These are phyloP conservation scores for Yponomeuta cagnagella DNA, from an alignment of 2,888 invertebrate genomes.

Conservation along the genomic window DNA sequence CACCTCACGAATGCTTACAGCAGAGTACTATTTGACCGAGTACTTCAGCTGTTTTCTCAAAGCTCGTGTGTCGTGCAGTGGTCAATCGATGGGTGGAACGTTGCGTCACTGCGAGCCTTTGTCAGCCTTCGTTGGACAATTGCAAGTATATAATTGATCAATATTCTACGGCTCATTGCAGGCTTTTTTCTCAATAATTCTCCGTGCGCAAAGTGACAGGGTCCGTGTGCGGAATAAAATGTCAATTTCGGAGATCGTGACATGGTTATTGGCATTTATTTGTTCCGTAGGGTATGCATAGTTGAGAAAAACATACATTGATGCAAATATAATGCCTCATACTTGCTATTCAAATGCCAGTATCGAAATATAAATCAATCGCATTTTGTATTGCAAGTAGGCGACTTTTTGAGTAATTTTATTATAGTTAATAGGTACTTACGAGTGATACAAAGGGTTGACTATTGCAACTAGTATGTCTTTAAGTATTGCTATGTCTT, in stretches of 20 bases:
- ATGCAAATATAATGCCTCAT: too few species aligned
- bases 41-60: not conserved
- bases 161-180: not conserved
- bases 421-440: too few species aligned
- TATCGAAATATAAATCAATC: too few species aligned
- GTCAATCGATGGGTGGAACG: constrained; percentile 11
- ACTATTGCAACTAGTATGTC: too few species aligned
- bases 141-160: not conserved
- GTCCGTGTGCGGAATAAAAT: not conserved
- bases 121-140: constrained; percentile 1
- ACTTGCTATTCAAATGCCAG: too few species aligned
- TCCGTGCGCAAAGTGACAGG: too few species aligned
- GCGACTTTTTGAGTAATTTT: too few species aligned
- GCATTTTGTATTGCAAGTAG: too few species aligned
- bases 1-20: too few species aligned
- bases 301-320: too few species aligned
- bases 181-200: not conserved
- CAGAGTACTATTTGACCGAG: not conserved
- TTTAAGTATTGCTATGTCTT: too few species aligned
- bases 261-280: not conserved
- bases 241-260: not conserved
- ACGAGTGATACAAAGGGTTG: too few species aligned
- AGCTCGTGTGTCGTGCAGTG: not conserved
- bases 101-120: constrained; percentile 1
- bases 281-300: not conserved